Evolutionary conservation across 2,888 invertebrate species (phyloP).

Genomic region (Melanophora roralis): DNA sequence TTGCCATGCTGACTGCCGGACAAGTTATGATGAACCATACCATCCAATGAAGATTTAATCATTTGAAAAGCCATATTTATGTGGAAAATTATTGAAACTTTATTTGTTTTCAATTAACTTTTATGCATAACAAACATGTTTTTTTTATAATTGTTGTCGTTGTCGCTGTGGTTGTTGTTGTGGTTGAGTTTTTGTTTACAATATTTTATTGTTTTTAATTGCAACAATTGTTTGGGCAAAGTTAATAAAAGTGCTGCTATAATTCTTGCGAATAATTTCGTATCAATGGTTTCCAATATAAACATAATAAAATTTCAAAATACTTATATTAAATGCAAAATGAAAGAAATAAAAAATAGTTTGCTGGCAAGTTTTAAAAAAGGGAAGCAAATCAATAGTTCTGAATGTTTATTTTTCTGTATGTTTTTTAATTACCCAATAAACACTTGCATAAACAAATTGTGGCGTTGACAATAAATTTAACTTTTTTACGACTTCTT

Average conservation of each 20-base stretch:
- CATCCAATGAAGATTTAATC: slow-evolving; percentile 74
- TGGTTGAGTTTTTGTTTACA: too few relatives aligned
- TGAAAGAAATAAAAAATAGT: not conserved
- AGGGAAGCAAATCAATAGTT: not conserved
- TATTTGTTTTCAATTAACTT: slow-evolving; percentile 8
- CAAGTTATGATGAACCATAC: slow-evolving; percentile 66
- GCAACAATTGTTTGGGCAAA: not conserved
- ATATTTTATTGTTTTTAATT: slow-evolving; percentile 16
- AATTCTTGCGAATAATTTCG: not conserved
- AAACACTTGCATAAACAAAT: not conserved
- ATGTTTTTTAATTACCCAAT: not conserved
- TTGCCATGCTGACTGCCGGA: slow-evolving; percentile 62
- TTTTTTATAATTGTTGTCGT: slow-evolving; percentile 2
- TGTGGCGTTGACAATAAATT: not conserved
- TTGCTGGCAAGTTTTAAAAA: too few relatives aligned
- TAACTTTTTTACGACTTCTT: not conserved
- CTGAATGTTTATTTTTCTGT: not conserved
- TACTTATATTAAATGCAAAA: not conserved
- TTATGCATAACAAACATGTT: not conserved
- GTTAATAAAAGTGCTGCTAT: slow-evolving; percentile 24
- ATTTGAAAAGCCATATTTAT: slow-evolving; percentile 73
- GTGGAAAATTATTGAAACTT: slow-evolving; percentile 14
- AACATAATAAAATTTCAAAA: slow-evolving; percentile 36
- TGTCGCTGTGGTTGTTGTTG: not conserved
- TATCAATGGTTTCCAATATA: slow-evolving; percentile 31